Evolutionary conservation across 2,888 invertebrate species (phyloP), one percentile per base, ranked within the genome.

Genomic region (Hypselothyrea guttata): DNA sequence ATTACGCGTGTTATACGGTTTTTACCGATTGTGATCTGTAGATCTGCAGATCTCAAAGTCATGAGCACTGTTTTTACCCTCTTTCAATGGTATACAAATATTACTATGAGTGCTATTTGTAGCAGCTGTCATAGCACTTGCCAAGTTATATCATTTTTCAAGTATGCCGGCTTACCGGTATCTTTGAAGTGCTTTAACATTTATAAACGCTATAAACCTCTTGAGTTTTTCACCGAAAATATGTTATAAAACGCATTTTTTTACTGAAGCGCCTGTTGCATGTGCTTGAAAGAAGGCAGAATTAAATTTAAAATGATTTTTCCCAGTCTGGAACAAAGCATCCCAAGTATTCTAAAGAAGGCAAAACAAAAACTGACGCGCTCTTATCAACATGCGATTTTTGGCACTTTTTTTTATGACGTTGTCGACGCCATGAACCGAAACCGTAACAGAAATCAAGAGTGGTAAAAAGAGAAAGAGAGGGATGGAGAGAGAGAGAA

Each of bases 311-410:
- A 58, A 58, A 27, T 16, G 9, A 18, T 16, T 31, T 40, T 7
- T 30, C 27, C 9, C 11, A 8, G 7, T n/a, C 11, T 30, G 18
- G 16, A 44, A 44, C 11, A 44, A 9, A 16, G 5, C n/a, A 48
- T 9, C 15, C 27, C 12, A 22, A 22, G 22, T 22, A 22, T 22
- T 22, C 22, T 22, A 22, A 22, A 22, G 3, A 22, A 22, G 22
- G 3, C 22, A 22, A 8, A 38, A 28, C 47, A 38, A 27, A 51
- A 53, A 72, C 54, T 70, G 58, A 67, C 54, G 64, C 60, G 40
- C 54, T 75, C 72, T 78, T 78, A 78, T 78, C 81, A 81, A 71
- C 77, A 66, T 73, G 75, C 77, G 78, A 81, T 74, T 74, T 79
- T 74, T 72, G 82, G 64, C 75, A 79, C 76, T 70, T 73, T 65